A percentile compares a stretch with the other conserved stretches of the same genome.
Conservation (phyloP, 2,113 vertebrate genomes). For the Recurvirostra avosetta region DNA sequence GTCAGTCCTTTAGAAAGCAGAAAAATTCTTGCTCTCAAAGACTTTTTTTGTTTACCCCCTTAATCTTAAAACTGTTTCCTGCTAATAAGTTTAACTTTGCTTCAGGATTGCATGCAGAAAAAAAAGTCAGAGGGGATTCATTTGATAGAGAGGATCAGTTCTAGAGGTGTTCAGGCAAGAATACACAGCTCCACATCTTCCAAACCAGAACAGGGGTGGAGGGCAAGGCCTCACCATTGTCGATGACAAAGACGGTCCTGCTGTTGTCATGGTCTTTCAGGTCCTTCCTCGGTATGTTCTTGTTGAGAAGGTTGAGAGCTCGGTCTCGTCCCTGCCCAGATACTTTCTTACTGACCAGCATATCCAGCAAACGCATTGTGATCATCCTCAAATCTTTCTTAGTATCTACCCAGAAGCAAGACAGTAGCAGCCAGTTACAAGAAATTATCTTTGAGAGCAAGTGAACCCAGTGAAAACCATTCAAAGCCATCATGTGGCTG, state of each 20-base stretch:
- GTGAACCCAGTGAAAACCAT: not conserved
- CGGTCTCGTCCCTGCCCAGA: conserved; percentile 92
- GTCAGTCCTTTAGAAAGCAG: not conserved
- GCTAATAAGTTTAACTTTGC: not conserved
- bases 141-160: not conserved
- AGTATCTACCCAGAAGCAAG: conserved; percentile 74
- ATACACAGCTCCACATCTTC: not conserved
- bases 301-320: conserved; percentile 91
- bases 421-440: not conserved
- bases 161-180: not conserved
- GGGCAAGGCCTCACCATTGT: conserved; percentile 79
- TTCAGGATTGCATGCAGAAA: not conserved
- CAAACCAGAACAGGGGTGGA: not conserved
- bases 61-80: not conserved
- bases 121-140: not conserved
- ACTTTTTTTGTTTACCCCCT: not conserved
- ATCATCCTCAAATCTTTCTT: conserved; percentile 88
- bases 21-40: not conserved
- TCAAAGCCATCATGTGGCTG: not conserved
- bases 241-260: conserved; percentile 85
- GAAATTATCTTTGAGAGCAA: not conserved
- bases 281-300: conserved; percentile 87
- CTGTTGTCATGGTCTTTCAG: conserved; percentile 83
- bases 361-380: conserved; percentile 85
- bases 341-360: conserved; percentile 87